phyloP scores from a whole-genome alignment of 2,113 vertebrate genomes.

The Plecotus auritus region DNA sequence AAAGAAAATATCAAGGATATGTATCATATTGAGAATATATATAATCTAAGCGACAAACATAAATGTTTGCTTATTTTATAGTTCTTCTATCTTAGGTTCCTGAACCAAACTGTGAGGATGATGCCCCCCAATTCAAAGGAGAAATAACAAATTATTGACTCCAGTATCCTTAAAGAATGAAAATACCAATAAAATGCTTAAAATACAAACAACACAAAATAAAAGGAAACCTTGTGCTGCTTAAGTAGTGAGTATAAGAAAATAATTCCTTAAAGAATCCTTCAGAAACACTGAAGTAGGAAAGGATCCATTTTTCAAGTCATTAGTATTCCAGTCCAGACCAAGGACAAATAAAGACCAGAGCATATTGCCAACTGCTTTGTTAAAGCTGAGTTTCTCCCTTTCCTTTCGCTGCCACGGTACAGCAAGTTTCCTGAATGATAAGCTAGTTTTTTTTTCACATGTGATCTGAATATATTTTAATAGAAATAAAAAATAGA shows the following conservation, averaged over 20 bases:
- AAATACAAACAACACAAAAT: not conserved
- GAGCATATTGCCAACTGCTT: conserved; percentile 37
- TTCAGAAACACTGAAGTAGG: conserved; percentile 9
- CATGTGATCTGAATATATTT: conserved; percentile 51
- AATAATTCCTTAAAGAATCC: not conserved
- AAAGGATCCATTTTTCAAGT: not conserved
- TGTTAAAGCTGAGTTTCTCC: conserved; percentile 28
- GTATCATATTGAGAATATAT: not conserved
- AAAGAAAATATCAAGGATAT: not conserved
- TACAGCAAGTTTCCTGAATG: not conserved
- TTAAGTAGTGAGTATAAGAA: not conserved
- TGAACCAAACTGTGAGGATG: not conserved
- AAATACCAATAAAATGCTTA: not conserved
- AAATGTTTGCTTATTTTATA: not conserved
- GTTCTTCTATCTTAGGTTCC: not conserved
- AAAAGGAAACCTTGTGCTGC: not conserved
- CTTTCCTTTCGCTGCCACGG: conserved; percentile 34
- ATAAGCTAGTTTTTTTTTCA: conserved; percentile 35
- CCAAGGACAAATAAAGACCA: conserved; percentile 63
- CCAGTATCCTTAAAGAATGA: not conserved
- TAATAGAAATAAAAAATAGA: conserved; percentile 30
- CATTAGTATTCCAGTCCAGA: conserved; percentile 47
- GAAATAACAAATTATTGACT: not conserved
- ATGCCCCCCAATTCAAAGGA: not conserved
- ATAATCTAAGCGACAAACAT: not conserved